A percentile compares a stretch with the other conserved stretches of the same genome.
Conservation (phyloP, 2,888 invertebrate genomes). For the Colletes collaris region DNA sequence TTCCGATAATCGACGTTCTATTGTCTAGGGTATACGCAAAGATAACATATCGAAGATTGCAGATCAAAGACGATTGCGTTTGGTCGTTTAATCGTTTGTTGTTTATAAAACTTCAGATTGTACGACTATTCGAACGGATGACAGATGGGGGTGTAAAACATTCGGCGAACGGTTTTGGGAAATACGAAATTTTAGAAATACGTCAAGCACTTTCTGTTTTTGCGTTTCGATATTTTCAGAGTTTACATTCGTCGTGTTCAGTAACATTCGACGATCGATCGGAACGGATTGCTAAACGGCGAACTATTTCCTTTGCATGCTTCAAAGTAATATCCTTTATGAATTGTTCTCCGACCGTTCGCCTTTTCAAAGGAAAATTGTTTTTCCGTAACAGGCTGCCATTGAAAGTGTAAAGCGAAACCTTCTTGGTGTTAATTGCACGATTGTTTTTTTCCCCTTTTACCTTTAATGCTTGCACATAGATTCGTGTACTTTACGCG, state of each 20-base stretch:
- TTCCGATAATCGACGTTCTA: no score
- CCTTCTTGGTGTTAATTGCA: slow-evolving; percentile 20
- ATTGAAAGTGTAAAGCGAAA: slow-evolving; percentile 26
- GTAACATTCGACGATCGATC: slow-evolving; percentile 10
- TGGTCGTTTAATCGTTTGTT: no score
- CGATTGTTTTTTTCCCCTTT: not conserved
- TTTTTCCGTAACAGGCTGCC: slow-evolving; percentile 20
- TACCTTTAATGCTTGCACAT: not conserved
- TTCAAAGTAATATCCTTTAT: slow-evolving; percentile 27
- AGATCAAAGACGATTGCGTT: no score
- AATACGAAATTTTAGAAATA: no score
- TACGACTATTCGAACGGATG: no score
- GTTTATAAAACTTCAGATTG: no score
- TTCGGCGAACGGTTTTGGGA: no score
- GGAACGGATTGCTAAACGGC: not conserved
- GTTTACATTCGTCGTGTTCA: not conserved
- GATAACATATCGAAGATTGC: no score
- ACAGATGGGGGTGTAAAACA: no score
- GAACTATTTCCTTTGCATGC: slow-evolving; percentile 13
- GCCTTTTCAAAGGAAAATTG: slow-evolving; percentile 21
- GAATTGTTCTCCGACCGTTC: slow-evolving; percentile 42
- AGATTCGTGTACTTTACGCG: not conserved
- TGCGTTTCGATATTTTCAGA: no score
- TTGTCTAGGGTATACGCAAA: no score
- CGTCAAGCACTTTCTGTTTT: no score